Conservation (phyloP, 2,888 invertebrate species). For the Fissipunctia ypsillon region DNA sequence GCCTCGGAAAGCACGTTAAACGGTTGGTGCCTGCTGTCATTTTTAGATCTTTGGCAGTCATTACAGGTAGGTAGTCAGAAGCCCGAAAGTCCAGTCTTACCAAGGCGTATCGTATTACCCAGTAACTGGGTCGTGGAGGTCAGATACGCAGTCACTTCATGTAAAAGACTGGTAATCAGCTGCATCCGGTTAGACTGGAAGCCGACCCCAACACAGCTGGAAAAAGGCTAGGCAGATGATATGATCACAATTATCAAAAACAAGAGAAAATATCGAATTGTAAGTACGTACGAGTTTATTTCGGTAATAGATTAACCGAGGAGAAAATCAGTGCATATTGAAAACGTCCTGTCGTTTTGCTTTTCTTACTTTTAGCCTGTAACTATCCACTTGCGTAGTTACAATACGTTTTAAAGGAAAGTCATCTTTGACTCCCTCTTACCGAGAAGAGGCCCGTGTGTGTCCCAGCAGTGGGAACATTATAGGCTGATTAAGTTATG, state of each 20-base stretch:
- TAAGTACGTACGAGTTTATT: neutral
- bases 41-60: neutral
- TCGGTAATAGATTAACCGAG: neutral
- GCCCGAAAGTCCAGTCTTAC: neutral
- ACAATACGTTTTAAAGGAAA: neutral
- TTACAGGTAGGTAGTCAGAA: neutral
- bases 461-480: too few relatives aligned
- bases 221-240: neutral
- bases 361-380: neutral
- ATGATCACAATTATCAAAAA: neutral
- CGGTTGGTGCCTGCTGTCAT: neutral
- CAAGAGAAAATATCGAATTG: neutral
- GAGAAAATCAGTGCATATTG: constrained; percentile 1
- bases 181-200: too few relatives aligned
- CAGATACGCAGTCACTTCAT: neutral
- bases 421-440: neutral
- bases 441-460: too few relatives aligned
- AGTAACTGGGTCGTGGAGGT: neutral
- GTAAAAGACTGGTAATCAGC: neutral
- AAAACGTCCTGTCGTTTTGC: too few relatives aligned
- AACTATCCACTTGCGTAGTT: neutral
- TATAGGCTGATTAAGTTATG: too few relatives aligned
- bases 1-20: neutral
- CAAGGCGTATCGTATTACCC: neutral
- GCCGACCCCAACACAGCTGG: too few relatives aligned